A percentile compares a stretch with the other conserved stretches of the same genome.
Conservation (phyloP, 23 tunicate species). For the Trididemnum nubilum region DNA sequence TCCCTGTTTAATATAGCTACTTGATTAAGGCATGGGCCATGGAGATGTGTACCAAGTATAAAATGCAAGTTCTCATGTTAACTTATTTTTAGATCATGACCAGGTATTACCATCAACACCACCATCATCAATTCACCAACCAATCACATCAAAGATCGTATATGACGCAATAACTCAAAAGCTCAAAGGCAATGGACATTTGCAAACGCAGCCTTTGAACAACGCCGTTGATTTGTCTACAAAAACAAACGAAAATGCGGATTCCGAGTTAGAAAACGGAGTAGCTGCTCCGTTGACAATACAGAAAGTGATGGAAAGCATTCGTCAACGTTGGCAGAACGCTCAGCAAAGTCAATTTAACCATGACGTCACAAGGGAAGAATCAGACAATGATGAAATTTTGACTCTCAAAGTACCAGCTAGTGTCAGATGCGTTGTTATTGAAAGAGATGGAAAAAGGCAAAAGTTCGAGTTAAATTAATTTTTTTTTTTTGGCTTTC, state of each 20-base stretch:
- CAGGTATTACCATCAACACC: no score
- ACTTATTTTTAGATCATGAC: no score
- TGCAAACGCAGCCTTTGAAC: slow-evolving; percentile 12
- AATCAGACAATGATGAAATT: slow-evolving; percentile 39
- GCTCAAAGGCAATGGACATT: slow-evolving; percentile 46
- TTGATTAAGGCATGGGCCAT: no score
- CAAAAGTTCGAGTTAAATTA: slow-evolving; percentile 48
- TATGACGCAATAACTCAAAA: slow-evolving; percentile 65
- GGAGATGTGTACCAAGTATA: no score
- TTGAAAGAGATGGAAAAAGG: slow-evolving; percentile 52
- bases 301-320: slow-evolving; percentile 41
- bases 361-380: slow-evolving; percentile 22
- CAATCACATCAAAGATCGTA: slow-evolving; percentile 36
- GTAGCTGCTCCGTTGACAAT: slow-evolving; percentile 13
- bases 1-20: no score
- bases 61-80: no score
- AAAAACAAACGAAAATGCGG: slow-evolving; percentile 4
- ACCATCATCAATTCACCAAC: neutral
- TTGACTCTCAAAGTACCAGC: slow-evolving; percentile 61
- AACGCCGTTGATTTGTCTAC: slow-evolving; percentile 36
- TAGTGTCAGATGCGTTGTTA: slow-evolving; percentile 42
- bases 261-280: neutral
- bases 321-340: slow-evolving; percentile 51
- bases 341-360: neutral
- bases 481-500: neutral